Evolutionary conservation across 2,888 invertebrate species (phyloP).

Genomic region (Drepana falcataria): DNA sequence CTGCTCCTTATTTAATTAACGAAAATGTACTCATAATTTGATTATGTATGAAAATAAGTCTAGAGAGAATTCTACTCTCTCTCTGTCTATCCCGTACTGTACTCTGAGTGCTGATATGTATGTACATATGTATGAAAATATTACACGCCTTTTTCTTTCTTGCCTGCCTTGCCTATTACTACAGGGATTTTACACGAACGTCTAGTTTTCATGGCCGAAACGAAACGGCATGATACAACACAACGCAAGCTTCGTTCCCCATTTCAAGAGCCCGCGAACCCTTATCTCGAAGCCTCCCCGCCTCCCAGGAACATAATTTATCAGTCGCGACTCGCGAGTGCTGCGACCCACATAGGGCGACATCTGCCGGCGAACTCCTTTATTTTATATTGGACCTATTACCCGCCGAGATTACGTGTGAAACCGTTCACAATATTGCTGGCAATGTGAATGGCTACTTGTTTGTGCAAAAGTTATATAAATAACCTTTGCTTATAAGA

Average conservation of each 20-base stretch:
- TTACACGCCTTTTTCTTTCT: no score
- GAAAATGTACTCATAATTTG: no score
- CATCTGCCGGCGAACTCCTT: conserved; percentile 44
- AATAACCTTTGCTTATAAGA: no score
- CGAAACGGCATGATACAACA: conserved; percentile 8
- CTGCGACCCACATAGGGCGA: conserved; percentile 59
- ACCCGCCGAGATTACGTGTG: conserved; percentile 28
- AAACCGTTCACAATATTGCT: conserved; percentile 38
- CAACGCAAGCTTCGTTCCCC: conserved; percentile 27
- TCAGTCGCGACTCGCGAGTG: conserved; percentile 31
- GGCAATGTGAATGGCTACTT: conserved; percentile 16
- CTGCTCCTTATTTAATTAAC: no score
- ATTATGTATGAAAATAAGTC: no score
- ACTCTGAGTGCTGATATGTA: no score
- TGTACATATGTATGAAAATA: no score
- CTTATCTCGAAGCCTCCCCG: conserved; percentile 49
- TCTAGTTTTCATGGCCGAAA: neutral
- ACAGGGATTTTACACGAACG: no score
- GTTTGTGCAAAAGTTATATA: neutral
- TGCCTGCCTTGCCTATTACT: no score
- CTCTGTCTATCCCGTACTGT: no score
- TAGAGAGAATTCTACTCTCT: no score
- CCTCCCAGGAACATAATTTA: conserved; percentile 51
- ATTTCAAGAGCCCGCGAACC: conserved; percentile 35
- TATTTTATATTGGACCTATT: conserved; percentile 15